These are phyloP conservation scores for Enteromius viviparus DNA, from an alignment of 2,797 vertebrate genomes.

Conservation along the genomic window DNA sequence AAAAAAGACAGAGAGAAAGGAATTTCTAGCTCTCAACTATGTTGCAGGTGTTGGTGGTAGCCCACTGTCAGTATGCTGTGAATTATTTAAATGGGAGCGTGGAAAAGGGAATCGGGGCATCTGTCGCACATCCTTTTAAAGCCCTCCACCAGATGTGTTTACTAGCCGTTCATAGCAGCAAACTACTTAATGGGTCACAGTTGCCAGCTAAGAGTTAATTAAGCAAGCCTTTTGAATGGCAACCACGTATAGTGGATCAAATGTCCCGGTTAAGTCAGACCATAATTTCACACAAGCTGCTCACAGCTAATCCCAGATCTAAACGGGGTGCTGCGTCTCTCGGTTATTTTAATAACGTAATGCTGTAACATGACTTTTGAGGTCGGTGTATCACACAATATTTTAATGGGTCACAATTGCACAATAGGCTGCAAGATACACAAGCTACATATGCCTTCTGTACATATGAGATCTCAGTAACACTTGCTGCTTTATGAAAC, in stretches of 20 bases:
- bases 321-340: slow-evolving; percentile 18
- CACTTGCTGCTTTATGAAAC: slow-evolving; percentile 4
- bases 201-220: slow-evolving; percentile 90
- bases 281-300: slow-evolving; percentile 45
- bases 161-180: slow-evolving; percentile 81
- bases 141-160: slow-evolving; percentile 92
- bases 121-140: slow-evolving; percentile 87
- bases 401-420: slow-evolving; percentile 25
- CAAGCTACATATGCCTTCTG: not conserved
- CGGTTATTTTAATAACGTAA: slow-evolving; percentile 19
- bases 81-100: slow-evolving; percentile 86
- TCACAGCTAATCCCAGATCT: slow-evolving; percentile 38
- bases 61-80: slow-evolving; percentile 71
- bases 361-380: slow-evolving; percentile 20
- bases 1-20: slow-evolving; percentile 16
- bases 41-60: slow-evolving; percentile 70
- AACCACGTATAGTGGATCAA: slow-evolving; percentile 69
- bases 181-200: slow-evolving; percentile 89
- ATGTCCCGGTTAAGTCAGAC: slow-evolving; percentile 38
- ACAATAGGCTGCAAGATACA: not conserved
- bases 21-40: slow-evolving; percentile 64
- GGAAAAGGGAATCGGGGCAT: slow-evolving; percentile 85
- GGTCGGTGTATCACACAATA: not conserved
- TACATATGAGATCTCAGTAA: slow-evolving; percentile 1
- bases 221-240: slow-evolving; percentile 79